Percentiles rank a stretch among this genome's conserved stretches.
These are phyloP conservation scores for Drosophila elegans DNA, from an alignment of 1,140 invertebrate species.

Conservation along the genomic window DNA sequence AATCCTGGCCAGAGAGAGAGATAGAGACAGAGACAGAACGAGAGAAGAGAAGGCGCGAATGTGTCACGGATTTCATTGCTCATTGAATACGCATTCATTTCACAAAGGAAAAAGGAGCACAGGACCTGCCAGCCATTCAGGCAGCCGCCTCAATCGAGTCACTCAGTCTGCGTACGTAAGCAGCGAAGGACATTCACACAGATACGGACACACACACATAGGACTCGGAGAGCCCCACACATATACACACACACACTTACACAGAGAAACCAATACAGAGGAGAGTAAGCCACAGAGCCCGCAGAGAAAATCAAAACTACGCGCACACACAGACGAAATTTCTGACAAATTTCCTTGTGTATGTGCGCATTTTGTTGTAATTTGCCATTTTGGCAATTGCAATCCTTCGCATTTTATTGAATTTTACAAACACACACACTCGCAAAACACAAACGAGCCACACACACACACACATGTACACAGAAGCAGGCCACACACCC, in stretches of 20 bases:
- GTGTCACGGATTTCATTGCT: constrained; percentile 83
- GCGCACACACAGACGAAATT: constrained; percentile 69
- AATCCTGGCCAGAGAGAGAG: constrained; percentile 2
- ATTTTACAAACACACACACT: constrained; percentile 64
- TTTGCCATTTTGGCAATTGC: constrained; percentile 71
- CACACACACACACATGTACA: constrained; percentile 16
- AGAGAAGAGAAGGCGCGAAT: constrained; percentile 58
- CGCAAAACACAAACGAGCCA: constrained; percentile 20
- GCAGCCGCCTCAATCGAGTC: constrained; percentile 79
- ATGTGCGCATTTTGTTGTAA: constrained; percentile 57
- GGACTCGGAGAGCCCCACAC: constrained; percentile 41
- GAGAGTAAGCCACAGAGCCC: constrained; percentile 73
- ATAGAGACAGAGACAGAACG: constrained; percentile 1
- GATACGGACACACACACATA: constrained; percentile 14
- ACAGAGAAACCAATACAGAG: constrained; percentile 42
- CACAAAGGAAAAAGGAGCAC: constrained; percentile 58
- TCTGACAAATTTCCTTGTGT: constrained; percentile 65
- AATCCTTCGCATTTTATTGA: constrained; percentile 77
- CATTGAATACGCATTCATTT: constrained; percentile 83
- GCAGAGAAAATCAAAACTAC: constrained; percentile 81
- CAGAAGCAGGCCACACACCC: constrained; percentile 23
- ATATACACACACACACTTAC: constrained; percentile 30
- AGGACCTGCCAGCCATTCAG: constrained; percentile 68
- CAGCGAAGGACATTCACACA: constrained; percentile 66
- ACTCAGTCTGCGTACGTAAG: constrained; percentile 83